phyloP scores from a whole-genome alignment of 2,113 vertebrate species.

The Austrofundulus limnaeus region DNA sequence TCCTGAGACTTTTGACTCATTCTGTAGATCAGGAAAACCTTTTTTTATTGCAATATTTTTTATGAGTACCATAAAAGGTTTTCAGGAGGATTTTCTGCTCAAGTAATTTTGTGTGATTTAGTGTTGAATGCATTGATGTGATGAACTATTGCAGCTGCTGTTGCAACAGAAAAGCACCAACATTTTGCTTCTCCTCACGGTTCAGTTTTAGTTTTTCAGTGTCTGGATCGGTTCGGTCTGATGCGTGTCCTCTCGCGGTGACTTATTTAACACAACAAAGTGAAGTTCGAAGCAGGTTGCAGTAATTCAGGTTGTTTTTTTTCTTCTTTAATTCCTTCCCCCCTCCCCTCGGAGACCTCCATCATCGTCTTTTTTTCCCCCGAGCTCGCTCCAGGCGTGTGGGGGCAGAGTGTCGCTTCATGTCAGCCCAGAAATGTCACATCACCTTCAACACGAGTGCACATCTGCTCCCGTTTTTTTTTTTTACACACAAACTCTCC shows the following conservation, averaged over 20 bases:
- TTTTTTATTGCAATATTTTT: too few relatives aligned
- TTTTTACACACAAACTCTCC: constrained; percentile 29
- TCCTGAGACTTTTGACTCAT: too few relatives aligned
- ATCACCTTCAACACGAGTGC: constrained; percentile 51
- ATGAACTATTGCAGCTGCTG: constrained; percentile 46
- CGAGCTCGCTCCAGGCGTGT: constrained; percentile 71
- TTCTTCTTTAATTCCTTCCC: constrained; percentile 44
- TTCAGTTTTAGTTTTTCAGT: constrained; percentile 13
- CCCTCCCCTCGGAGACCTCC: constrained; percentile 53
- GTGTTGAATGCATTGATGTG: constrained; percentile 19
- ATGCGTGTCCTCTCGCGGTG: not conserved
- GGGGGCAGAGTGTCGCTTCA: constrained; percentile 71
- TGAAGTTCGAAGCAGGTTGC: constrained; percentile 12
- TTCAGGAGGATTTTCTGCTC: too few relatives aligned
- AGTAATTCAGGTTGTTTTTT: constrained; percentile 55
- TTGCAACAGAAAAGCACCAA: constrained; percentile 35
- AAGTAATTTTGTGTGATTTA: constrained; percentile 34
- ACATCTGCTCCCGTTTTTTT: constrained; percentile 33
- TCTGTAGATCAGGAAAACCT: too few relatives aligned
- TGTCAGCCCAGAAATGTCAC: constrained; percentile 78
- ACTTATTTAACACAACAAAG: not conserved
- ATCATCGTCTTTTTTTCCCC: constrained; percentile 71
- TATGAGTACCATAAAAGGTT: too few relatives aligned
- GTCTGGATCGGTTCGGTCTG: not conserved
- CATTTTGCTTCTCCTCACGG: constrained; percentile 17